Evolutionary conservation across 2,888 invertebrate genomes (phyloP).

Genomic region (Thecocarcelia acutangulata): DNA sequence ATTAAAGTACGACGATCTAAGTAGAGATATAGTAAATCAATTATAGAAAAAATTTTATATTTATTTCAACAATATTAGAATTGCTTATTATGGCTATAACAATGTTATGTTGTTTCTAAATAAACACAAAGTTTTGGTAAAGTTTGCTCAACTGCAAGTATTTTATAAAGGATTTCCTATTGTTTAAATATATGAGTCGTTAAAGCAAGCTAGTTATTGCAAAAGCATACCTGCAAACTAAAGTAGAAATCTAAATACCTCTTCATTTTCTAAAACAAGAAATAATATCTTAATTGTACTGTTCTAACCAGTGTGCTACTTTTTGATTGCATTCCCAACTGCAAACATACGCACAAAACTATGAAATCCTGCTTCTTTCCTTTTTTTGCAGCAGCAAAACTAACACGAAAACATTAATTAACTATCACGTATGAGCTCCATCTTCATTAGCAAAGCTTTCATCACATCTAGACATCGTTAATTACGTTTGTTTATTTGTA

Average conservation of each 20-base stretch:
- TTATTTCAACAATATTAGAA: no score
- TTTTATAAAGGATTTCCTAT: no score
- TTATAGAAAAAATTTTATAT: no score
- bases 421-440: slow-evolving; percentile 15
- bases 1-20: no score
- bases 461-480: slow-evolving; percentile 4
- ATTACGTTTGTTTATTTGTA: slow-evolving; percentile 2
- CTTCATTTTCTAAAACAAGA: background rate
- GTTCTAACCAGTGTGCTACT: background rate
- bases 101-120: no score
- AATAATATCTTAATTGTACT: slow-evolving; percentile 24
- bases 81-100: no score
- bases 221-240: background rate
- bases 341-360: background rate
- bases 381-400: background rate
- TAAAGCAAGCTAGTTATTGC: background rate
- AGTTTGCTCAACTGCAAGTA: no score
- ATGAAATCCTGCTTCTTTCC: slow-evolving; percentile 1
- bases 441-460: slow-evolving; percentile 40
- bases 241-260: slow-evolving; percentile 16
- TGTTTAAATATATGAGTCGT: background rate
- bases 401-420: slow-evolving; percentile 16
- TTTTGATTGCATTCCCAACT: slow-evolving; percentile 13
- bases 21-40: no score
- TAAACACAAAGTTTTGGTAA: no score